These are phyloP conservation scores for Carassius gibelio DNA, from an alignment of 2,113 vertebrate species.

Conservation along the genomic window DNA sequence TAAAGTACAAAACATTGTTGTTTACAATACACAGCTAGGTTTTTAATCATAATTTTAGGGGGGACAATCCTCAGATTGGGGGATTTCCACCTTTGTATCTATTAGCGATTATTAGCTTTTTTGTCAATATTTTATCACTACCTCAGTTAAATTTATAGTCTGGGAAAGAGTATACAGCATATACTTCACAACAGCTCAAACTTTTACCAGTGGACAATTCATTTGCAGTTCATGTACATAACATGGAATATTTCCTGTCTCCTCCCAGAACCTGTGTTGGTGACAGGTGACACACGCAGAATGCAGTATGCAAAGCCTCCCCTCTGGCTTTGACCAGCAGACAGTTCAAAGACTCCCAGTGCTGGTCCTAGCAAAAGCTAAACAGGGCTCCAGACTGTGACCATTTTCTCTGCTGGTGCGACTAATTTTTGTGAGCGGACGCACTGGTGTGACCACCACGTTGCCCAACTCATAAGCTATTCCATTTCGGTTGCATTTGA, in stretches of 20 bases:
- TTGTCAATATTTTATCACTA: neutral
- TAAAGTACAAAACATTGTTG: too few relatives aligned
- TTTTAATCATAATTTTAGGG: too few relatives aligned
- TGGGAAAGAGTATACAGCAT: neutral
- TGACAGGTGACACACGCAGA: neutral
- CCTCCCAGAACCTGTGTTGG: neutral
- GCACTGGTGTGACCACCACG: too few relatives aligned
- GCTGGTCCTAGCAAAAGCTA: neutral
- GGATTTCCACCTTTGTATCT: too few relatives aligned
- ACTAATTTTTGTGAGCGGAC: too few relatives aligned
- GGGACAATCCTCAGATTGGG: too few relatives aligned
- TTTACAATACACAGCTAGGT: too few relatives aligned
- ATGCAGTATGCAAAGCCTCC: neutral
- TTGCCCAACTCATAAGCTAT: too few relatives aligned
- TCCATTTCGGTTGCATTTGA: too few relatives aligned
- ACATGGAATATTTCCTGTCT: neutral
- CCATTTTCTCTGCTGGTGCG: too few relatives aligned
- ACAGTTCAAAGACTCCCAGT: constrained; percentile 3
- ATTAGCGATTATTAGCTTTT: neutral
- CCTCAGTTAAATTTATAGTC: neutral
- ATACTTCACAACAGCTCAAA: neutral
- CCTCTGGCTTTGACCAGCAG: constrained; percentile 35
- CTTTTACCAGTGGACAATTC: neutral
- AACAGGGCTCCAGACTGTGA: too few relatives aligned
- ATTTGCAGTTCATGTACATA: constrained; percentile 25